These are phyloP conservation scores for Trinorchestia longiramus DNA, from an alignment of 1,140 invertebrate genomes.

Conservation along the genomic window DNA sequence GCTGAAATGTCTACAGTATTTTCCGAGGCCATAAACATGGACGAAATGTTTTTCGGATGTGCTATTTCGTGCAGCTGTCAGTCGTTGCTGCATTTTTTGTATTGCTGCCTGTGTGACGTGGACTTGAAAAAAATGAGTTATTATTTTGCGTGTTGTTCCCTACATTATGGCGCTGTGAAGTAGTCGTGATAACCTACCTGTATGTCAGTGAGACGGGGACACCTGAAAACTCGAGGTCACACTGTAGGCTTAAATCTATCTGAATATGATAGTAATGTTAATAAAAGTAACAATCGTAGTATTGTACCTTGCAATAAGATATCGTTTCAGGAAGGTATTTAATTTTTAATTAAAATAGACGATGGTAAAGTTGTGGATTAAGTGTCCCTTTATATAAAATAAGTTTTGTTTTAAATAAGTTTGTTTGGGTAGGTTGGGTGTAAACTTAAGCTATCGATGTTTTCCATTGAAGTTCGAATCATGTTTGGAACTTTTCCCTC, in stretches of 20 bases:
- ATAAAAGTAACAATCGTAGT: neutral
- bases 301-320: neutral
- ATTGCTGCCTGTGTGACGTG: neutral
- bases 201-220: no score
- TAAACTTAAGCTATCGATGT: neutral
- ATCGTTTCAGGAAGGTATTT: neutral
- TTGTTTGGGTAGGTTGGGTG: neutral
- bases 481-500: no score
- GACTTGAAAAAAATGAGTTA: neutral
- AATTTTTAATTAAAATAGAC: neutral
- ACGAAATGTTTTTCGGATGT: neutral
- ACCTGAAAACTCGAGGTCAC: neutral
- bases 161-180: neutral
- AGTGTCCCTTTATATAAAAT: neutral
- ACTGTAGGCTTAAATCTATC: neutral
- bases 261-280: neutral
- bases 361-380: neutral
- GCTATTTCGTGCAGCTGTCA: neutral
- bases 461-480: neutral
- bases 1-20: neutral
- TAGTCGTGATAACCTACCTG: neutral
- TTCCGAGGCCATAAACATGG: neutral
- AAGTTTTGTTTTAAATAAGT: neutral
- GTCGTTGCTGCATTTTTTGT: neutral
- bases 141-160: neutral